A percentile compares a stretch with the other conserved stretches of the same genome.
These are phyloP conservation scores for Crossocerus cetratus DNA, from an alignment of 2,888 invertebrate species.

Conservation along the genomic window DNA sequence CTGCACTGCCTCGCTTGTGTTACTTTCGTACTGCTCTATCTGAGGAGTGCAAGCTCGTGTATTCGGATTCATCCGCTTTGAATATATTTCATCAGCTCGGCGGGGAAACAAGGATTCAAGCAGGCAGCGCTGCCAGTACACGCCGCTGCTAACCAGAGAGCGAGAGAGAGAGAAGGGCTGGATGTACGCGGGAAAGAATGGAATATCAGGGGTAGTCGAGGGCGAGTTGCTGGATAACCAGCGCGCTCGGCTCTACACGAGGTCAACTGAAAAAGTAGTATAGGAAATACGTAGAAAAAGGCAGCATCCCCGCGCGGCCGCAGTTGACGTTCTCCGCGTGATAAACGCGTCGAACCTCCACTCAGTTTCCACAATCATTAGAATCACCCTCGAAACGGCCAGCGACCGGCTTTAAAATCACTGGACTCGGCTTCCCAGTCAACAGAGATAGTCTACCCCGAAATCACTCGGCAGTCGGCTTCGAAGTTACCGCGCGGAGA, in stretches of 20 bases:
- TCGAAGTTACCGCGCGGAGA: too few relatives aligned
- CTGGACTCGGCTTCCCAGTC: too few relatives aligned
- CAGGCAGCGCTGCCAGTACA: neutral
- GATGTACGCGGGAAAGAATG: too few relatives aligned
- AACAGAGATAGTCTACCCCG: too few relatives aligned
- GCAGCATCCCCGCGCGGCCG: constrained; percentile 41
- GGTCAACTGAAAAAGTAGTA: constrained; percentile 47
- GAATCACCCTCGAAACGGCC: too few relatives aligned
- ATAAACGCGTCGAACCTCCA: too few relatives aligned
- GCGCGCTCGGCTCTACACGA: constrained; percentile 40
- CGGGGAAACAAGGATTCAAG: neutral
- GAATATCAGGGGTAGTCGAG: constrained; percentile 4
- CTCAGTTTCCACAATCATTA: too few relatives aligned
- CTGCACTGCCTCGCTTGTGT: neutral
- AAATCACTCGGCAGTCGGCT: too few relatives aligned
- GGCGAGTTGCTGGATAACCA: constrained; percentile 44
- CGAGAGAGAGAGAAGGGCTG: neutral
- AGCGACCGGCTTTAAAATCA: too few relatives aligned
- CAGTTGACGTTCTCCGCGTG: constrained; percentile 53
- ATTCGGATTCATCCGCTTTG: neutral
- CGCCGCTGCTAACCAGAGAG: neutral
- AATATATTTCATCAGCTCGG: neutral
- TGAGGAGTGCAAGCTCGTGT: neutral
- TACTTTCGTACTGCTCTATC: neutral
- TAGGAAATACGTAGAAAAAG: constrained; percentile 31